Conservation (phyloP, 2,113 vertebrate species). For the Cheilinus undulatus region DNA sequence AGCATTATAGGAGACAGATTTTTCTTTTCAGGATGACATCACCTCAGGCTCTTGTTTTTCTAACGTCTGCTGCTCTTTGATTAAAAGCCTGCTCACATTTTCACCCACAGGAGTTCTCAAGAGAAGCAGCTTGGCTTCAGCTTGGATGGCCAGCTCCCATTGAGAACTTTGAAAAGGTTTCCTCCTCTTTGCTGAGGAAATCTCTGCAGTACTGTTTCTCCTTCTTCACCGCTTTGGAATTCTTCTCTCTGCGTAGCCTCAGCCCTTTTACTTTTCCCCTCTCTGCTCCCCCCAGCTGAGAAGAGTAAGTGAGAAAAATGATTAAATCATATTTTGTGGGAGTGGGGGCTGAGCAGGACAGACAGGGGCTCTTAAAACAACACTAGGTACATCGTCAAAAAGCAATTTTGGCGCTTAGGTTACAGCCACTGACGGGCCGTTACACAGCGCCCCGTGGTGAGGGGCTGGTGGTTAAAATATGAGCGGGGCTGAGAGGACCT, state of each 20-base stretch:
- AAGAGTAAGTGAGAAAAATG: slow-evolving; percentile 87
- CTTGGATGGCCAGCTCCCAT: slow-evolving; percentile 67
- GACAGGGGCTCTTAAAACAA: slow-evolving; percentile 83
- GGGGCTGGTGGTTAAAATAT: slow-evolving; percentile 86
- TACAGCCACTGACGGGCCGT: slow-evolving; percentile 85
- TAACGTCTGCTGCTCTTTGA: slow-evolving; percentile 64
- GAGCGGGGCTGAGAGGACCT: slow-evolving; percentile 84
- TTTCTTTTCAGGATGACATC: slow-evolving; percentile 68
- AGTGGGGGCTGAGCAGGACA: slow-evolving; percentile 48
- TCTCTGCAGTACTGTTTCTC: slow-evolving; percentile 75
- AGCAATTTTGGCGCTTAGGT: slow-evolving; percentile 83
- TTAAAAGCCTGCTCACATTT: slow-evolving; percentile 72
- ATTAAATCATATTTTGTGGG: slow-evolving; percentile 81
- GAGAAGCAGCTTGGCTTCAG: slow-evolving; percentile 70
- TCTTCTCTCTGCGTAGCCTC: slow-evolving; percentile 47
- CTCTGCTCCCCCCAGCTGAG: slow-evolving; percentile 78
- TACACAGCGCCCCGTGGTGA: slow-evolving; percentile 82
- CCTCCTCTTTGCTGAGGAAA: slow-evolving; percentile 73
- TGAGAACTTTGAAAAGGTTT: slow-evolving; percentile 75
- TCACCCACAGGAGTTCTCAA: slow-evolving; percentile 72
- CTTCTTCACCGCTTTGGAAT: slow-evolving; percentile 82
- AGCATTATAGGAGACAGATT: slow-evolving; percentile 43
- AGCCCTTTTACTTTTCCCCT: slow-evolving; percentile 44
- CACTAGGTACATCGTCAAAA: slow-evolving; percentile 85
- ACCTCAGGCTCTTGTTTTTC: slow-evolving; percentile 66